Evolutionary conservation across 2,797 vertebrate genomes (phyloP).

Genomic region (Sebastes minor): DNA sequence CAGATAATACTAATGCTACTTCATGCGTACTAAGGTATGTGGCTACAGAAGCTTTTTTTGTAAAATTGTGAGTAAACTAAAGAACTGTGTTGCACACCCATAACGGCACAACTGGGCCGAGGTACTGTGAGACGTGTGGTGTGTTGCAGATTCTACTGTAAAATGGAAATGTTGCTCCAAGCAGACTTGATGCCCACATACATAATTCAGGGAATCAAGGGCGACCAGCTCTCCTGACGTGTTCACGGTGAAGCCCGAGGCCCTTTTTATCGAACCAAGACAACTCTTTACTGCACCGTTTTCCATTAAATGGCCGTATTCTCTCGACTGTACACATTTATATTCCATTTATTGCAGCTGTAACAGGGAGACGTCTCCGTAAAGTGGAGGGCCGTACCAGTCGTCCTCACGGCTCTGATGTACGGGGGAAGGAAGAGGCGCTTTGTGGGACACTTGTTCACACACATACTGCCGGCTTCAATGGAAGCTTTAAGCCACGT

Average conservation of each 20-base stretch:
- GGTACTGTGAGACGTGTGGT: not conserved
- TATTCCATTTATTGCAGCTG: conserved; percentile 6
- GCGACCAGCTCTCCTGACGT: conserved; percentile 10
- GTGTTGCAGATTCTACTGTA: not conserved
- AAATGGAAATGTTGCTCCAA: not conserved
- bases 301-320: conserved; percentile 2
- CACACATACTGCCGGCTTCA: not conserved
- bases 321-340: conserved; percentile 12
- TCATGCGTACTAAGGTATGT: too few relatives aligned
- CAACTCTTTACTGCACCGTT: conserved; percentile 29
- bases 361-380: not conserved
- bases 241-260: not conserved
- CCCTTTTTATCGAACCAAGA: conserved; percentile 7
- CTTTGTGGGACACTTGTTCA: not conserved
- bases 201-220: conserved; percentile 30
- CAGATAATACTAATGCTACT: too few relatives aligned
- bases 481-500: not conserved
- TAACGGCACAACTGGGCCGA: not conserved
- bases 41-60: too few relatives aligned
- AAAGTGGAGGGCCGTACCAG: not conserved
- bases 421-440: not conserved
- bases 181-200: not conserved
- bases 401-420: not conserved
- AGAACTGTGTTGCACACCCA: not conserved
- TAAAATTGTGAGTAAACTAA: too few relatives aligned